Evolutionary conservation across 1,140 invertebrate genomes (phyloP).

Genomic region (Oedothorax gibbosus): DNA sequence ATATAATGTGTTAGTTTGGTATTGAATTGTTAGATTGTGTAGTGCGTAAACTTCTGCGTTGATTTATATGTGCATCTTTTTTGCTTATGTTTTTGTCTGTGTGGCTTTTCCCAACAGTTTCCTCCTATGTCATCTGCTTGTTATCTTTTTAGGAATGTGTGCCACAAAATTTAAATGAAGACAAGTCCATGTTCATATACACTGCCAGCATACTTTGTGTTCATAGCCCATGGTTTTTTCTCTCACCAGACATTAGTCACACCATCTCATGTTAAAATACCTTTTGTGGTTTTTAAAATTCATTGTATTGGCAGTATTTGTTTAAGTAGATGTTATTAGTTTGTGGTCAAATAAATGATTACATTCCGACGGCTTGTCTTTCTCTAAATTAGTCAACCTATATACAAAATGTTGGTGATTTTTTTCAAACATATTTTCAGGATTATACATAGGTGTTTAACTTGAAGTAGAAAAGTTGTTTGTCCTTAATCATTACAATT

Average conservation of each 20-base stretch:
- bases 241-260: slow-evolving; percentile 51
- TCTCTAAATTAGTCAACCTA: no score
- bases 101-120: slow-evolving; percentile 37
- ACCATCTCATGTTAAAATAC: slow-evolving; percentile 56
- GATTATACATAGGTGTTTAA: no score
- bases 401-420: no score
- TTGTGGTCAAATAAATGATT: slow-evolving; percentile 61
- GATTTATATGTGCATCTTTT: slow-evolving; percentile 38
- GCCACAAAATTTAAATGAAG: slow-evolving; percentile 48
- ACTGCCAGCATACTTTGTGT: slow-evolving; percentile 58
- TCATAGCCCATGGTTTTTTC: slow-evolving; percentile 42
- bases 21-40: slow-evolving; percentile 56
- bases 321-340: slow-evolving; percentile 53
- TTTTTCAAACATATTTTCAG: no score
- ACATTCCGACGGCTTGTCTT: slow-evolving; percentile 43
- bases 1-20: slow-evolving; percentile 57
- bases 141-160: slow-evolving; percentile 48
- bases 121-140: slow-evolving; percentile 54
- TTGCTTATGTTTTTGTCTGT: slow-evolving; percentile 46
- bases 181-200: slow-evolving; percentile 57
- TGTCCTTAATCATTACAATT: no score
- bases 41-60: slow-evolving; percentile 47
- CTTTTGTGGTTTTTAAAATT: slow-evolving; percentile 59
- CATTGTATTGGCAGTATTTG: slow-evolving; percentile 59
- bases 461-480: no score